These are phyloP conservation scores for Ethmia dodecea DNA, from an alignment of 2,888 invertebrate species.

Conservation along the genomic window DNA sequence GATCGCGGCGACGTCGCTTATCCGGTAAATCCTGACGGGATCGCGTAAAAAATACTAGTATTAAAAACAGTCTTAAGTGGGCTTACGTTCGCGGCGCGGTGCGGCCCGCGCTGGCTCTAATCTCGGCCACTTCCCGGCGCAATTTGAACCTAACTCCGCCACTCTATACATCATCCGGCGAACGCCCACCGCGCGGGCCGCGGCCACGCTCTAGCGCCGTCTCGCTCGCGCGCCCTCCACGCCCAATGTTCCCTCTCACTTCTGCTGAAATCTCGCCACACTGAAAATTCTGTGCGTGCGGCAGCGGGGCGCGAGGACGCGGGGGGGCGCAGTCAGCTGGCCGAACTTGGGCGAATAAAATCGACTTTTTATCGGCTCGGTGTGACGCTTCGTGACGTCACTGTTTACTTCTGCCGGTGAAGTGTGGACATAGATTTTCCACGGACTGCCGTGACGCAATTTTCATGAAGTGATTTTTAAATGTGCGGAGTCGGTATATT, in stretches of 20 bases:
- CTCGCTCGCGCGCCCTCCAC: slow-evolving; percentile 28
- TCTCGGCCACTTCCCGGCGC: slow-evolving; percentile 86
- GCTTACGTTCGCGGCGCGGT: slow-evolving; percentile 81
- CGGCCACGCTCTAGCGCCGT: slow-evolving; percentile 30
- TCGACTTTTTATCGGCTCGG: slow-evolving; percentile 75
- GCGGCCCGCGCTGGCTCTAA: slow-evolving; percentile 82
- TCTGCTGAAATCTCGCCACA: slow-evolving; percentile 63
- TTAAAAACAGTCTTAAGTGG: slow-evolving; percentile 85
- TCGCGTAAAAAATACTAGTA: slow-evolving; percentile 82
- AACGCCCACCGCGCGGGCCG: slow-evolving; percentile 68
- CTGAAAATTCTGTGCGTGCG: slow-evolving; percentile 62
- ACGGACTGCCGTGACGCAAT: slow-evolving; percentile 41
- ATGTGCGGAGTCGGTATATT: no score
- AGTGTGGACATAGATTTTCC: slow-evolving; percentile 51
- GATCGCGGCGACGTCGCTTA: slow-evolving; percentile 71
- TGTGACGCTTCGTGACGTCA: slow-evolving; percentile 76
- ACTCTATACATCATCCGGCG: slow-evolving; percentile 84
- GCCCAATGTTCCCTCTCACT: slow-evolving; percentile 33
- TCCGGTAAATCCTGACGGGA: slow-evolving; percentile 77
- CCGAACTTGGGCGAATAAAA: slow-evolving; percentile 76
- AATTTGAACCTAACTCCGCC: slow-evolving; percentile 86
- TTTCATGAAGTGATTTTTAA: slow-evolving; percentile 20
- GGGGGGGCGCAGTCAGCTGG: slow-evolving; percentile 64
- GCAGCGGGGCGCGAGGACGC: slow-evolving; percentile 31
- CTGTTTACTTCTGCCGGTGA: slow-evolving; percentile 65